These are phyloP conservation scores for Sebastes schlegelii DNA, from an alignment of 2,113 vertebrate genomes.

Conservation along the genomic window DNA sequence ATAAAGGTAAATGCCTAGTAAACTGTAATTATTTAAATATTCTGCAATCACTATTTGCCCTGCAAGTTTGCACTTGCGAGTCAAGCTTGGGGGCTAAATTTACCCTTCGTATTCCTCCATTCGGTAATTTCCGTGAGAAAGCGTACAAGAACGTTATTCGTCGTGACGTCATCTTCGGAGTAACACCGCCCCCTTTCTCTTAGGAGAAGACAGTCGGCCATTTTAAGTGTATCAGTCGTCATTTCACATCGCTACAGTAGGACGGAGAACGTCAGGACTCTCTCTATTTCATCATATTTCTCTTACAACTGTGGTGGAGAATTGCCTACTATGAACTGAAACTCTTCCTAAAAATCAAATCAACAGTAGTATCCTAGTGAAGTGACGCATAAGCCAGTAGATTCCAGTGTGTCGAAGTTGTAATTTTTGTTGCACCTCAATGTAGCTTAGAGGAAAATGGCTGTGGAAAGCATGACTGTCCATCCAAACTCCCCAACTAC, in stretches of 20 bases:
- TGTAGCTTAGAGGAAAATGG: slow-evolving; percentile 90
- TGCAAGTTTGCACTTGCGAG: slow-evolving; percentile 46
- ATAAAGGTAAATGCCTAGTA: not conserved
- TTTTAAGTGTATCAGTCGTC: slow-evolving; percentile 87
- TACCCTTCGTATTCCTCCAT: rapidly evolving
- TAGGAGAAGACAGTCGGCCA: slow-evolving; percentile 83
- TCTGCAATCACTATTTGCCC: not conserved
- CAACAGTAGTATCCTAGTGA: slow-evolving; percentile 86
- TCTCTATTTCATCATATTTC: slow-evolving; percentile 86
- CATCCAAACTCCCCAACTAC: slow-evolving; percentile 92
- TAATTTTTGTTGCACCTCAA: slow-evolving; percentile 87
- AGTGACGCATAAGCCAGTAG: slow-evolving; percentile 89
- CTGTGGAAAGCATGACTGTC: slow-evolving; percentile 94
- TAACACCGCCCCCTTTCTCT: slow-evolving; percentile 65
- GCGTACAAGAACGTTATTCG: slow-evolving; percentile 15
- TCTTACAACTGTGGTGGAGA: slow-evolving; percentile 87
- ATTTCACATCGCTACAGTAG: slow-evolving; percentile 88
- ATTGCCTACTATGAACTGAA: slow-evolving; percentile 88
- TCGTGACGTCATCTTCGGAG: slow-evolving; percentile 54
- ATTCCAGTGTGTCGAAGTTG: slow-evolving; percentile 83
- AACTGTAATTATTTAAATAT: not conserved
- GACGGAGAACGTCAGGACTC: slow-evolving; percentile 88
- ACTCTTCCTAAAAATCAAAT: slow-evolving; percentile 83
- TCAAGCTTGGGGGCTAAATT: slow-evolving; percentile 22
- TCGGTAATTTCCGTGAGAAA: slow-evolving; percentile 67